Evolutionary conservation across 2,113 vertebrate genomes (phyloP), one percentile per base, ranked within the genome.

Genomic region (Stigmatopora nigra): DNA sequence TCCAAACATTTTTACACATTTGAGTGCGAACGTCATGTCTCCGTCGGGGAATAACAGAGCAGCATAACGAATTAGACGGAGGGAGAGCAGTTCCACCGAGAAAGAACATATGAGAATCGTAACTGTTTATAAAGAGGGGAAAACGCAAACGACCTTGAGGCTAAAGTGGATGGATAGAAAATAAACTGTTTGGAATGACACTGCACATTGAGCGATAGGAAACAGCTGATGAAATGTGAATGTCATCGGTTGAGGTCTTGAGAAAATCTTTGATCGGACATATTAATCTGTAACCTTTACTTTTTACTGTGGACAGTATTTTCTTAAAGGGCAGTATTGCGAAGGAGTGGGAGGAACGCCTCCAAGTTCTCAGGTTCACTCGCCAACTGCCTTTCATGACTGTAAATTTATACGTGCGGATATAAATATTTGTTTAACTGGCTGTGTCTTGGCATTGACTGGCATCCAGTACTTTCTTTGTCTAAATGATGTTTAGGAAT

Each of bases 181-280:
- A 83, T 89, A 90, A 91, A 91, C 88, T 91, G 89, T 90, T 91
- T 89, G 79, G 88, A 90, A 89, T 89, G 86, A 88, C 85, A 84
- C 83, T 84, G 84, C 88, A 89, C 86, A 86, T 88, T 69, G 80
- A 83, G 71, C 80, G 88, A 91, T 90, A 80, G 75, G 83, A 91
- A 90, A 82, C 88, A 90, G 90, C 88, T 90, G 88, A 76, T 63
- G 75, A 87, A 87, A 76, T 79, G 76, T 69, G 78, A 84, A 67
- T 63, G 48, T 67, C 71, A 76, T 83, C 73, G 7, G 62, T 76
- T 68, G 76, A 80, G 82, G 83, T 84, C 76, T 82, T 81, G 78
- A 76, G 78, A 86, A 83, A 80, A 83, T 73, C 82, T 84, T 85
- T 88, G 82, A 87, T 71, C 80, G 59, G 53, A 67, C 76, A 77